phyloP scores from a whole-genome alignment of 2,888 invertebrate genomes.

The Dryocosmus kuriphilus region DNA sequence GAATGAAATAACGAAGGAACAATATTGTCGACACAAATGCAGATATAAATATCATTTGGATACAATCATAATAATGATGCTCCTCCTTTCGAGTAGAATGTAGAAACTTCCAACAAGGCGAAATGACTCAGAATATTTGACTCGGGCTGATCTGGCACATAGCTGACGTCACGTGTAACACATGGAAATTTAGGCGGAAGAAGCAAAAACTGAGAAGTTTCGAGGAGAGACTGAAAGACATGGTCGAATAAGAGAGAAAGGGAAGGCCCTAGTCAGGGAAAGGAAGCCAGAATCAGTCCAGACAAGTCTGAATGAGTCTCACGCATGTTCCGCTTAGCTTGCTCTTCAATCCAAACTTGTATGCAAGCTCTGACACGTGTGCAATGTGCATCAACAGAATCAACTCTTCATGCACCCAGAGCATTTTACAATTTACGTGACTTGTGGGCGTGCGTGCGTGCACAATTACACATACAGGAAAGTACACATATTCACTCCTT shows the following conservation, averaged over 20 bases:
- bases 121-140: constrained; percentile 24
- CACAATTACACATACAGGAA: neutral
- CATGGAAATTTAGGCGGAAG: constrained; percentile 39
- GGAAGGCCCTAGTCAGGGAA: constrained; percentile 26
- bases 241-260: constrained; percentile 7
- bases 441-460: constrained; percentile 35
- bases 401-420: constrained; percentile 33
- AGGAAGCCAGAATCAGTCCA: constrained; percentile 43
- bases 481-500: neutral
- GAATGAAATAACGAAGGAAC: neutral
- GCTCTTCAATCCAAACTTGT: constrained; percentile 45
- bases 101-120: constrained; percentile 19
- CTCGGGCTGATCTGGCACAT: constrained; percentile 29
- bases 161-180: constrained; percentile 25
- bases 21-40: constrained; percentile 15
- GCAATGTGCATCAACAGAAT: constrained; percentile 1
- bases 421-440: constrained; percentile 36
- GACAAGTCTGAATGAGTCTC: constrained; percentile 65
- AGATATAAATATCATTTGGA: neutral
- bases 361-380: constrained; percentile 33
- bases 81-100: constrained; percentile 24
- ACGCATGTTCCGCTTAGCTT: constrained; percentile 62
- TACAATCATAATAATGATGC: neutral
- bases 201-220: constrained; percentile 27
- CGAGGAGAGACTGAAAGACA: constrained; percentile 3